Base-by-base conservation (phyloP, 64 coral and sea anemone species). In the Porites lutea region DNA sequence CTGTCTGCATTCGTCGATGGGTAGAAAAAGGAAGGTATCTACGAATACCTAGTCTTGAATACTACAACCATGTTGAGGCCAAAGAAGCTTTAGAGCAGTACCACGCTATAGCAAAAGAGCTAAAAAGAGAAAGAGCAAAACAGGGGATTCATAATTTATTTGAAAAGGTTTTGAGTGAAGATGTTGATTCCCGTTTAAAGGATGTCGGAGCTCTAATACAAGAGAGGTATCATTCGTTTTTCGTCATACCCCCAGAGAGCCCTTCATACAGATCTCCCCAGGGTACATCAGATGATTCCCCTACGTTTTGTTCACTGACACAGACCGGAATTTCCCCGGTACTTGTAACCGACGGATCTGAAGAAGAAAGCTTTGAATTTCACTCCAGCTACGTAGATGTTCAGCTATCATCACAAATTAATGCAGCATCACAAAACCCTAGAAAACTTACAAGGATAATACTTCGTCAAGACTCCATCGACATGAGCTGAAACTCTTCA, bases 11-110 rank as follows among this genome's bases (percentile, higher is more conserved):
- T 65, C 79, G 59, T 9, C 37, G 79, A 49, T 65, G 60, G 12
- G 8, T 82, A 48, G 27, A 48, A 65, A 65, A 65, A 16, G 37
- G 43, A 83, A 83, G 8, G 46, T 44, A 83, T 49, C 79, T 83
- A 15, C 27, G 48, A 83, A 48, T 83, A 65, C 79, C 79, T 2
- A 65, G 55, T 16, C 59, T n/a, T 66, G 16, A 83, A 18, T 83
- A 83, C 19, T 83, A 83, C 16, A 37, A 20, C 60, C 79, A 83
- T 50, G 79, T 83, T 49, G 79, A 83, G 60, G 79, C 59, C 5
- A 83, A 65, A 19, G 59, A 61, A 10, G 79, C 79, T 83, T 59
- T 83, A 5, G 59, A 64, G 10, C 60, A 46, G 11, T 83, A 48
- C 12, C 79, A 83, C 44, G 14, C 59, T 8, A 65, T 9, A 43